Evolutionary conservation across 2,113 vertebrate genomes (phyloP), one percentile per base, ranked within the genome.

Genomic region (Puffinus mauretanicus): DNA sequence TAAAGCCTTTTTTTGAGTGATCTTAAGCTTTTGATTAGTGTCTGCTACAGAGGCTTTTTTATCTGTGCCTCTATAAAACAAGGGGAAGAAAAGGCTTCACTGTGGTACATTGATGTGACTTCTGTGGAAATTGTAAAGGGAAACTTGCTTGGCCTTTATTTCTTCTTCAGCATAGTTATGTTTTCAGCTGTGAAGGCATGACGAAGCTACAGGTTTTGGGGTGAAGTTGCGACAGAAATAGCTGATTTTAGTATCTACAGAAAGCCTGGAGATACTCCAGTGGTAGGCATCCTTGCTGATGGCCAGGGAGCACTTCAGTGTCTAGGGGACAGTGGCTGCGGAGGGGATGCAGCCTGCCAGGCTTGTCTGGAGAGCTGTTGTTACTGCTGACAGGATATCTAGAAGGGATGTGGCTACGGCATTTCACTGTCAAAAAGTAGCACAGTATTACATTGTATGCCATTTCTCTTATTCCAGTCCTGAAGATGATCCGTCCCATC

Each of bases 161-260:
- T 82, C 25, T 65, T 85, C 46, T 77, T 86, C 52, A 55, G 66
- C 29, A 47, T 78, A 93, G 85, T 46, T 88, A 21, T n/a, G n/a
- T 94, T 96, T 96, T 97, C n/a, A 88, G 34, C 85, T 97, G 22
- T 82, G 49, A 86, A 91, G 55, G 24, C 49, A 77, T 11, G 36
- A 81, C 1, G 26, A 40, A 66, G 57, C 40, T 85, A 67, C 47
- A 90, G 69, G 65, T 69, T 72, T 87, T 44, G 20, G 51, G 54
- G 40, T 71, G 62, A 85, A 62, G 62, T 88, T 97, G 17, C 71
- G 34, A 81, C 70, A 90, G 91, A 96, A 97, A 96, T 61, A 36
- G 46, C 25, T 15, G 46, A 9, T 87, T 80, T 82, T 67, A 95
- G 61, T 34, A 32, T 75, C 25, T 66, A 80, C 40, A 62, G 65